Percentiles rank a stretch among this genome's conserved stretches.
These are phyloP conservation scores for Arizona elegans DNA, from an alignment of 2,113 vertebrate species.

Conservation along the genomic window DNA sequence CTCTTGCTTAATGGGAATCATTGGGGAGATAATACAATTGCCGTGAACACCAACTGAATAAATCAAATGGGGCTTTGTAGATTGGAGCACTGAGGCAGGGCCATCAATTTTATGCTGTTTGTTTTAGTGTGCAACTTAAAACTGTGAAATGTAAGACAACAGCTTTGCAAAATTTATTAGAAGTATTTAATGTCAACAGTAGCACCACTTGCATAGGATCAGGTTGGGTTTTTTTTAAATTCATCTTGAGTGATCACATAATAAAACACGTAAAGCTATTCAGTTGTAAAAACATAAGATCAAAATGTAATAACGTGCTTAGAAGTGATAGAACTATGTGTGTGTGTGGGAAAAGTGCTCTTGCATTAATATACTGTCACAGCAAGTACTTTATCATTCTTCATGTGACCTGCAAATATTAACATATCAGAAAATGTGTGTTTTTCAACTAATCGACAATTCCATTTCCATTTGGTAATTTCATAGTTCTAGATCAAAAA, in stretches of 20 bases:
- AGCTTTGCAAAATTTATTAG: background rate
- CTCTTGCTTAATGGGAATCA: background rate
- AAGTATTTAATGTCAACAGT: background rate
- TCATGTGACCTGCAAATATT: background rate
- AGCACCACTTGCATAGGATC: background rate
- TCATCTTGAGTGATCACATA: background rate
- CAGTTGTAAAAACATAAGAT: slow-evolving; percentile 22
- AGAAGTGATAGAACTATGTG: background rate
- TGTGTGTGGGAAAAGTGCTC: background rate
- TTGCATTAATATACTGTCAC: background rate
- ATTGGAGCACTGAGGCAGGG: background rate
- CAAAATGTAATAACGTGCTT: slow-evolving; percentile 30
- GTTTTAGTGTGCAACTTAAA: background rate
- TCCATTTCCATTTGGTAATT: slow-evolving; percentile 21
- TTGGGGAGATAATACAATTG: background rate
- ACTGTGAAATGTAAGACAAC: background rate
- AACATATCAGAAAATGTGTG: background rate
- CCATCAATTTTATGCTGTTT: background rate
- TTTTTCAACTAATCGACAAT: background rate
- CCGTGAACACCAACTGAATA: background rate
- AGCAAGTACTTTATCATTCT: background rate
- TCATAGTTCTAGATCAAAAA: slow-evolving; percentile 41
- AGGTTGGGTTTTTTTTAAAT: background rate
- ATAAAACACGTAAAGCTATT: background rate
- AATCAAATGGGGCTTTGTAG: background rate